phyloP scores from a whole-genome alignment of 53 echinoderm and acorn worm genomes.

The Crossaster papposus region DNA sequence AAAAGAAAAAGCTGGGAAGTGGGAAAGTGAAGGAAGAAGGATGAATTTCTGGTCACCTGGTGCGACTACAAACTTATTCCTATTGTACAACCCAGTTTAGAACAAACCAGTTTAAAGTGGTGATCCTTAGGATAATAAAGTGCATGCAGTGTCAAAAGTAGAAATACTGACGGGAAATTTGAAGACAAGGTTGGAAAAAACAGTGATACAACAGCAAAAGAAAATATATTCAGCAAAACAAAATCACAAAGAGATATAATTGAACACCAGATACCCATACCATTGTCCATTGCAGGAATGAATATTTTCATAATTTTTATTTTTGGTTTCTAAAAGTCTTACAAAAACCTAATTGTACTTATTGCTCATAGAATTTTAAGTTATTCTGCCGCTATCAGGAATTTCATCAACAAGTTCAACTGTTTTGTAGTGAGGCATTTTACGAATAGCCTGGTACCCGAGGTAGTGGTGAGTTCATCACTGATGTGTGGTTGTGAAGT shows the following conservation, averaged over 20 bases:
- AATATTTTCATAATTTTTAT: no score
- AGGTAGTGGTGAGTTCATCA: neutral
- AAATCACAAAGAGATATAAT: neutral
- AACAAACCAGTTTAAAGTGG: no score
- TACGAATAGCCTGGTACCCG: neutral
- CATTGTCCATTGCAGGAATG: neutral
- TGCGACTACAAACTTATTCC: no score
- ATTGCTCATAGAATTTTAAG: neutral
- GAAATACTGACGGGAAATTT: neutral
- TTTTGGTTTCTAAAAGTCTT: no score
- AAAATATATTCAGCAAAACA: neutral
- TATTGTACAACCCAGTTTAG: no score
- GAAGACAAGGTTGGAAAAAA: neutral
- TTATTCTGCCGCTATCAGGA: neutral
- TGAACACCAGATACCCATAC: slow-evolving; percentile 5
- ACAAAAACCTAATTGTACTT: no score
- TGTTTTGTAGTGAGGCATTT: neutral
- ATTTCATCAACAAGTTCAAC: neutral
- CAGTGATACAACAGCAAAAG: neutral
- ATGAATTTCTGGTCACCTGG: neutral
- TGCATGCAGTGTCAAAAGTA: neutral
- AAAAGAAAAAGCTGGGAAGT: neutral
- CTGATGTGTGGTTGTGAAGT: neutral
- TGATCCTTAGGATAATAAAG: neutral
- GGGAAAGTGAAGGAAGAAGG: neutral